phyloP scores from a whole-genome alignment of 2,113 vertebrate genomes.

The Sula dactylatra region DNA sequence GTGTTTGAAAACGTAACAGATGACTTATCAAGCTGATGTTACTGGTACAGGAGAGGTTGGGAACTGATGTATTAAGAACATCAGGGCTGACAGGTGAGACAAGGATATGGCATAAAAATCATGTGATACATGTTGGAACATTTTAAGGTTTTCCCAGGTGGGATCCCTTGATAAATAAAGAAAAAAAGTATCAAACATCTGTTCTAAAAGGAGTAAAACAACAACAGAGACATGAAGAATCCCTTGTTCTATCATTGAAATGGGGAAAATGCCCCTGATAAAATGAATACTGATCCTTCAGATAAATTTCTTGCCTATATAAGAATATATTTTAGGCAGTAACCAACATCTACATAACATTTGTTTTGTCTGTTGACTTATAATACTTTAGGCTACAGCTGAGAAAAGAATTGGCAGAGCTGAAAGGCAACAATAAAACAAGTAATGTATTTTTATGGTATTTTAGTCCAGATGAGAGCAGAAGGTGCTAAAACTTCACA shows the following conservation, averaged over 20 bases:
- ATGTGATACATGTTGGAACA: background rate
- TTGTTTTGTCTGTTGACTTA: background rate
- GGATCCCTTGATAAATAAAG: background rate
- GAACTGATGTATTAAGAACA: background rate
- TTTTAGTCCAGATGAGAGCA: background rate
- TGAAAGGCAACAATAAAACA: constrained; percentile 6
- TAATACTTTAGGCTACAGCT: background rate
- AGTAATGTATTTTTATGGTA: background rate
- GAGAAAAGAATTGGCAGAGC: background rate
- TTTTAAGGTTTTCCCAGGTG: background rate
- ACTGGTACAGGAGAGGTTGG: background rate
- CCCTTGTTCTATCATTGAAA: background rate
- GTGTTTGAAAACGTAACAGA: background rate
- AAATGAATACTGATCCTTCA: background rate
- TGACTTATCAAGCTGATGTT: background rate
- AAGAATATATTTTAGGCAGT: background rate
- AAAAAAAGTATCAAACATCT: background rate
- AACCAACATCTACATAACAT: background rate
- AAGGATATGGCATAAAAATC: background rate
- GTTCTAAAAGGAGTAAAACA: background rate
- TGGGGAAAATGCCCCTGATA: background rate
- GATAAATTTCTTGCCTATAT: background rate
- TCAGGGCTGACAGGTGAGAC: background rate
- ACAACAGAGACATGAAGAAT: background rate
- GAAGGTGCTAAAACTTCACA: background rate